phyloP scores from a whole-genome alignment of 2,797 vertebrate species.

The Botia almorhae region DNA sequence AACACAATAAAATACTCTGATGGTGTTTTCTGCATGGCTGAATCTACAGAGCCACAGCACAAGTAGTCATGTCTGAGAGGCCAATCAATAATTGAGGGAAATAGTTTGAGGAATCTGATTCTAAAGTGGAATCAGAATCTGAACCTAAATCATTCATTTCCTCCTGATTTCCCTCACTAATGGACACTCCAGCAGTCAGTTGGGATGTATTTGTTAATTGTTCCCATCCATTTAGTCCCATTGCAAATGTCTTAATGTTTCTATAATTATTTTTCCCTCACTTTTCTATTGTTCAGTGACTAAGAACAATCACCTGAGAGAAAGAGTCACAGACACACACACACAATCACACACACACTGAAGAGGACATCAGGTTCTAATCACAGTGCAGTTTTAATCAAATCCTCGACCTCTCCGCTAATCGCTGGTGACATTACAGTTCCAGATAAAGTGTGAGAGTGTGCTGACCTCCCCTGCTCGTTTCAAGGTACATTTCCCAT shows the following conservation, averaged over 20 bases:
- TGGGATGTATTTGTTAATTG: constrained; percentile 9
- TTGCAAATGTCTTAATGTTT: constrained; percentile 17
- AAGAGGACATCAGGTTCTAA: constrained; percentile 42
- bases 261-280: constrained; percentile 28
- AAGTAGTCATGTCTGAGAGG: neutral
- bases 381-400: constrained; percentile 45
- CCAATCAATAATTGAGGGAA: neutral
- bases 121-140: neutral
- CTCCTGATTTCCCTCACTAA: neutral
- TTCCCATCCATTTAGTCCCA: constrained; percentile 15
- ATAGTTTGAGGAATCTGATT: neutral
- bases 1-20: neutral
- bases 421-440: constrained; percentile 42
- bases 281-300: neutral
- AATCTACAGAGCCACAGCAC: neutral
- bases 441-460: constrained; percentile 40
- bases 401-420: constrained; percentile 48
- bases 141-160: neutral
- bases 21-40: too few species aligned
- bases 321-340: neutral
- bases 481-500: constrained; percentile 45
- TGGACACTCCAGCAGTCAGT: neutral
- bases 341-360: constrained; percentile 27
- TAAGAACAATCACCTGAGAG: constrained; percentile 29
- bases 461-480: constrained; percentile 14